Conservation (phyloP, 2,888 invertebrate genomes). For the Melipona beecheii region DNA sequence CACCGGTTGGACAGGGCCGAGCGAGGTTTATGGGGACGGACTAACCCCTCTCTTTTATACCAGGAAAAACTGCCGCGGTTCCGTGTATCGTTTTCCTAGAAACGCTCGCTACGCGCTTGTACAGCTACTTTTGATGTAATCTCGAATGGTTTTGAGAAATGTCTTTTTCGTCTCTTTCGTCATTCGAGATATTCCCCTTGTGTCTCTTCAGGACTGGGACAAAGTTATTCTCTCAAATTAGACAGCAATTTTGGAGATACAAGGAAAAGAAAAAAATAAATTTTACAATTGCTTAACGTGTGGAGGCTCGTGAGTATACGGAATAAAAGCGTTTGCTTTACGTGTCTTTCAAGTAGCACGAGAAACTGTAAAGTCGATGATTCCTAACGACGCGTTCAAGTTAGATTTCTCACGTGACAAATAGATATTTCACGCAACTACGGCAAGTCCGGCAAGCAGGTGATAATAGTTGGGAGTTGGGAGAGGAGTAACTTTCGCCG, state of each 20-base stretch:
- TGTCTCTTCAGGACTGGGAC: too few species aligned
- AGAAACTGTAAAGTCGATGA: too few species aligned
- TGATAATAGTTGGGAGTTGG: slow-evolving; percentile 50
- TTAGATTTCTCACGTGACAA: neutral
- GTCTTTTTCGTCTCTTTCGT: neutral
- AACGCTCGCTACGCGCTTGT: too few species aligned
- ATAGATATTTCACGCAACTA: neutral
- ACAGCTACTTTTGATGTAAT: neutral
- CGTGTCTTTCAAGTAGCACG: too few species aligned
- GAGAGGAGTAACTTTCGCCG: slow-evolving; percentile 39
- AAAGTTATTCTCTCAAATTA: too few species aligned
- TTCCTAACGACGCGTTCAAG: neutral
- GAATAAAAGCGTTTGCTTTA: too few species aligned
- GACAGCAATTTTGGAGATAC: too few species aligned
- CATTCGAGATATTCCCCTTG: too few species aligned
- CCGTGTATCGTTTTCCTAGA: neutral
- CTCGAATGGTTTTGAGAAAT: neutral
- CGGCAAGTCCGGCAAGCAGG: slow-evolving; percentile 15
- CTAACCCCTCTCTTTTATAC: neutral
- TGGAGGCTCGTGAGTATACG: too few species aligned
- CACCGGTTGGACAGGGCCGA: slow-evolving; percentile 24
- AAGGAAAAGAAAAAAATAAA: too few species aligned
- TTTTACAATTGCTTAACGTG: too few species aligned
- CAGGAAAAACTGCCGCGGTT: neutral
- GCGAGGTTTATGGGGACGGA: slow-evolving; percentile 21